Conservation (phyloP, 2,888 invertebrate species). For the Branchellion lobata region DNA sequence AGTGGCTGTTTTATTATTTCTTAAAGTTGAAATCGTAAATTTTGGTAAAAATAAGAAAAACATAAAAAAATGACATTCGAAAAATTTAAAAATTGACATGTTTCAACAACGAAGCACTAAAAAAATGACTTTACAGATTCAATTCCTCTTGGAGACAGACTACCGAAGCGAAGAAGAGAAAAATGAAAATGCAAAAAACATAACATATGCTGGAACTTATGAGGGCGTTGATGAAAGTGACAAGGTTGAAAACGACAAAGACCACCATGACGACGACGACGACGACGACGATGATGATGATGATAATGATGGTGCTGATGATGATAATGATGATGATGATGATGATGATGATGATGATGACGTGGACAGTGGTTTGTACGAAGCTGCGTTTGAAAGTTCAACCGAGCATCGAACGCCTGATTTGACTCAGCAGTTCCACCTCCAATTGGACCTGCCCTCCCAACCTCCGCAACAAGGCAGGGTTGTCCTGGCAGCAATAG, state of each 20-base stretch:
- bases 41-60: not conserved
- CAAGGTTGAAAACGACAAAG: too few species aligned
- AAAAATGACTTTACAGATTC: too few species aligned
- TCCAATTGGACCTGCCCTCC: not conserved
- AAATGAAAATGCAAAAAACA: too few species aligned
- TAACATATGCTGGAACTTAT: too few species aligned
- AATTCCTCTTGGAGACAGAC: too few species aligned
- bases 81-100: not conserved
- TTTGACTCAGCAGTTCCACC: not conserved
- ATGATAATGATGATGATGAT: not conserved
- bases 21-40: too few species aligned
- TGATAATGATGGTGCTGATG: not conserved
- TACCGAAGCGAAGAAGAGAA: too few species aligned
- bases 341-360: not conserved
- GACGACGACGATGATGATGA: not conserved
- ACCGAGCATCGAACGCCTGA: not conserved
- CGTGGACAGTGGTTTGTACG: not conserved
- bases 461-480: too few species aligned
- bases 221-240: too few species aligned
- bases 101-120: too few species aligned
- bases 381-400: not conserved
- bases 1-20: too few species aligned
- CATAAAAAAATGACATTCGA: not conserved
- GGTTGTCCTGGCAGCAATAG: not conserved
- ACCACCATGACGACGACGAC: not conserved